Percentiles rank a stretch among this genome's conserved stretches.
Evolutionary conservation across 2,888 invertebrate genomes (phyloP).

Genomic region (Phaedon cochleariae): DNA sequence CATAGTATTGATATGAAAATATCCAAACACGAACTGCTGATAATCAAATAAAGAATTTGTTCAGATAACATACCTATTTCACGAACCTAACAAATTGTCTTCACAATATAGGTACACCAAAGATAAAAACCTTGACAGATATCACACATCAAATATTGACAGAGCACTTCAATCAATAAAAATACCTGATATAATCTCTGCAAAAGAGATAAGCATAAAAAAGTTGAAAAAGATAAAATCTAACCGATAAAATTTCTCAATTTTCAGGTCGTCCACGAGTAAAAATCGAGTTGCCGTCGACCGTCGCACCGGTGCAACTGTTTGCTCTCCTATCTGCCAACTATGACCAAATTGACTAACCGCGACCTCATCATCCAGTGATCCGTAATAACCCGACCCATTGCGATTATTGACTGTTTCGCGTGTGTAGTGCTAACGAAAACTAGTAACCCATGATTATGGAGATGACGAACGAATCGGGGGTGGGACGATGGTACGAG

Average conservation of each 20-base stretch:
- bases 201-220: slow-evolving; percentile 29
- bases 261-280: slow-evolving; percentile 36
- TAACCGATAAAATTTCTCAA: slow-evolving; percentile 16
- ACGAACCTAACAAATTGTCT: neutral
- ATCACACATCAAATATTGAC: slow-evolving; percentile 27
- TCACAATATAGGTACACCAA: slow-evolving; percentile 12
- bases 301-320: slow-evolving; percentile 43
- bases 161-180: slow-evolving; percentile 21
- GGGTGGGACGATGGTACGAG: slow-evolving; percentile 64
- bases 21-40: too few relatives aligned
- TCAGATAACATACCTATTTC: slow-evolving; percentile 1
- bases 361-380: slow-evolving; percentile 30
- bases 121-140: slow-evolving; percentile 29
- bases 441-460: slow-evolving; percentile 58
- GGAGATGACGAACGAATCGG: slow-evolving; percentile 63
- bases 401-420: slow-evolving; percentile 36
- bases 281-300: slow-evolving; percentile 27
- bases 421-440: slow-evolving; percentile 52
- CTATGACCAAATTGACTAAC: slow-evolving; percentile 37
- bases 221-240: slow-evolving; percentile 8
- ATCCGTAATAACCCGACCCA: slow-evolving; percentile 8
- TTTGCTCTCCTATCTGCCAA: slow-evolving; percentile 28
- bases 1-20: too few relatives aligned
- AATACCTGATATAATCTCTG: slow-evolving; percentile 36
- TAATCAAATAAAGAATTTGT: neutral